Conservation (phyloP, 2,113 vertebrate species). For the Otolemur garnettii region DNA sequence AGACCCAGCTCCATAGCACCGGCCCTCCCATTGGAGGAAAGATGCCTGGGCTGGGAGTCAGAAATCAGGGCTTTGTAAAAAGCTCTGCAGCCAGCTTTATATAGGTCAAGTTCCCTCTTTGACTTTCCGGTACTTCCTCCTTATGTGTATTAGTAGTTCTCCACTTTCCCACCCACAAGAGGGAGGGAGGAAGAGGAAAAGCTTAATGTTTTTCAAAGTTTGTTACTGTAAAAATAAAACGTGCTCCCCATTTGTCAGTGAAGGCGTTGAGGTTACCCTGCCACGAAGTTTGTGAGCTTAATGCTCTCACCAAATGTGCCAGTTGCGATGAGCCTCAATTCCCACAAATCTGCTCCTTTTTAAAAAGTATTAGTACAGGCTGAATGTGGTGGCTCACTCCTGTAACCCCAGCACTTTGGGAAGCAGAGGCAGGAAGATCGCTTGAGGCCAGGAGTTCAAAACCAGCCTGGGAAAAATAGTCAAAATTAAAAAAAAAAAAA, state of each 20-base stretch:
- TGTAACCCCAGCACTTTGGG: too few relatives aligned
- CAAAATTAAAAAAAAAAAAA: too few relatives aligned
- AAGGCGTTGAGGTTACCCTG: not conserved
- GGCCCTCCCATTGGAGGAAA: not conserved
- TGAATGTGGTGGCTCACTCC: too few relatives aligned
- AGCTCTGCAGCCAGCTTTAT: not conserved
- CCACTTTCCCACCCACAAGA: not conserved
- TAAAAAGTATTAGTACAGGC: not conserved
- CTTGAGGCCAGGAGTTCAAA: too few relatives aligned
- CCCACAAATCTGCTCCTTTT: not conserved
- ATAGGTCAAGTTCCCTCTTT: not conserved
- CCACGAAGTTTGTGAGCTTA: not conserved
- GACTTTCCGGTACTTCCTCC: not conserved
- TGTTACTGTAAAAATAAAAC: not conserved
- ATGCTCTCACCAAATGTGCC: not conserved
- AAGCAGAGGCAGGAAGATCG: too few relatives aligned
- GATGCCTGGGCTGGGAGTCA: not conserved
- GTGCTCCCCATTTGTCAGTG: not conserved
- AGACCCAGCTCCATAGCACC: not conserved
- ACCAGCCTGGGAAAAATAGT: too few relatives aligned
- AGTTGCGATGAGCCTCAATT: not conserved
- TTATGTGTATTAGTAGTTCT: not conserved
- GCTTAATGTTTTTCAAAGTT: not conserved
- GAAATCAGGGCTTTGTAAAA: not conserved
- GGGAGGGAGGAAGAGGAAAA: not conserved